A percentile compares a stretch with the other conserved stretches of the same genome.
Conservation (phyloP, 1,140 invertebrate genomes). For the Drosophila nasuta region DNA sequence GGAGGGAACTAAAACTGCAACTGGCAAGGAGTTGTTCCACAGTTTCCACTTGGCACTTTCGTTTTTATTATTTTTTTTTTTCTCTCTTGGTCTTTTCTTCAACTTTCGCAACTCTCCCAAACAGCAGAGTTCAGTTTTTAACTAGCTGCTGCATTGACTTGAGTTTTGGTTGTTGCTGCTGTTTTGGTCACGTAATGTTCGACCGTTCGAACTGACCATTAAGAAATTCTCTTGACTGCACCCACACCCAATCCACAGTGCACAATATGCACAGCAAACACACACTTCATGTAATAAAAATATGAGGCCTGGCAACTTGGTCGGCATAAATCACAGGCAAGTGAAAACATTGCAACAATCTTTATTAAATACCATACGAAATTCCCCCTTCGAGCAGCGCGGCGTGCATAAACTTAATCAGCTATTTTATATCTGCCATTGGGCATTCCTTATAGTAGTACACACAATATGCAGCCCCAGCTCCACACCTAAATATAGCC, state of each 20-base stretch:
- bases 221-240: constrained; percentile 65
- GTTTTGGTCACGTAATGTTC: constrained; percentile 66
- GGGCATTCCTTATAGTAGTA: constrained; percentile 19
- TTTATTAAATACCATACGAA: constrained; percentile 50
- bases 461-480: constrained; percentile 11
- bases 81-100: constrained; percentile 18
- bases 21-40: constrained; percentile 43
- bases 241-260: constrained; percentile 33
- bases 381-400: constrained; percentile 29
- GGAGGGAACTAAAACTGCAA: constrained; percentile 30
- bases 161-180: constrained; percentile 1
- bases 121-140: constrained; percentile 31
- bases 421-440: constrained; percentile 56
- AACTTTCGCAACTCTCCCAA: constrained; percentile 46
- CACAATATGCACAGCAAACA: too few relatives aligned
- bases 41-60: constrained; percentile 66
- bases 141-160: constrained; percentile 1
- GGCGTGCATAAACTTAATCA: constrained; percentile 73
- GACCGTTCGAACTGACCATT: constrained; percentile 61
- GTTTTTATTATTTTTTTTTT: constrained; percentile 23
- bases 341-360: constrained; percentile 63
- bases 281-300: constrained; percentile 7
- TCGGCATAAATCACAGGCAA: constrained; percentile 71
- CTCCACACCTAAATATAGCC: constrained; percentile 52
- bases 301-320: constrained; percentile 24